These are phyloP conservation scores for Zosterops borbonicus DNA, from an alignment of 2,113 vertebrate species.

Conservation along the genomic window DNA sequence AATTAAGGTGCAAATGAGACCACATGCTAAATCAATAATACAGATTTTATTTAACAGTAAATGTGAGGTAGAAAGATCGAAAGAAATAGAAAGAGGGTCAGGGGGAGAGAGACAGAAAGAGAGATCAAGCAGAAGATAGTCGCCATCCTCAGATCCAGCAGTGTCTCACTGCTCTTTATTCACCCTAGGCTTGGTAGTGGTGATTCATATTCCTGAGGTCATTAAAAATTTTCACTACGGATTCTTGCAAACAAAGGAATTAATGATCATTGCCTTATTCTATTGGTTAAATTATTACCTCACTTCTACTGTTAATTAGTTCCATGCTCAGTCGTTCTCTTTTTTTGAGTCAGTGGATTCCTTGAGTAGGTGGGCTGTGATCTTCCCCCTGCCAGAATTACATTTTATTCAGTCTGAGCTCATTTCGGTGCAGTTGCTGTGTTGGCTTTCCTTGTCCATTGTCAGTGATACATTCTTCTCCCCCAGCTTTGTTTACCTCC, in stretches of 20 bases:
- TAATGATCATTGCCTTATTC: background rate
- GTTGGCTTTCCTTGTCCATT: background rate
- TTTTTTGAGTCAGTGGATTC: background rate
- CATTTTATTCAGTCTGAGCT: background rate
- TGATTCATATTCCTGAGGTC: rapidly evolving
- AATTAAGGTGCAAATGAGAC: background rate
- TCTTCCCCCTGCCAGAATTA: background rate
- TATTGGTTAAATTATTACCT: background rate
- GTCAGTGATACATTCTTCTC: background rate
- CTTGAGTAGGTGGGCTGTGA: background rate
- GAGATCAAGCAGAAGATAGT: background rate
- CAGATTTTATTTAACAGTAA: background rate
- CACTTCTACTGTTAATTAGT: background rate
- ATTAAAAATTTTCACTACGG: background rate
- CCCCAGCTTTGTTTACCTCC: background rate
- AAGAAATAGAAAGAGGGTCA: background rate
- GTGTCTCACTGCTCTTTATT: background rate
- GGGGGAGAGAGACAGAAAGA: too few species aligned
- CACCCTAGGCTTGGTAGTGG: background rate
- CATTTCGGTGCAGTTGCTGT: background rate
- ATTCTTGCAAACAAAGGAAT: background rate
- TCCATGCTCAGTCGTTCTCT: background rate
- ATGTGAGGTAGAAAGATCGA: background rate
- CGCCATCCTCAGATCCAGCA: rapidly evolving
- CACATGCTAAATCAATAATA: background rate